Base-by-base conservation (phyloP, 2,113 vertebrate species). In the Dascyllus trimaculatus region DNA sequence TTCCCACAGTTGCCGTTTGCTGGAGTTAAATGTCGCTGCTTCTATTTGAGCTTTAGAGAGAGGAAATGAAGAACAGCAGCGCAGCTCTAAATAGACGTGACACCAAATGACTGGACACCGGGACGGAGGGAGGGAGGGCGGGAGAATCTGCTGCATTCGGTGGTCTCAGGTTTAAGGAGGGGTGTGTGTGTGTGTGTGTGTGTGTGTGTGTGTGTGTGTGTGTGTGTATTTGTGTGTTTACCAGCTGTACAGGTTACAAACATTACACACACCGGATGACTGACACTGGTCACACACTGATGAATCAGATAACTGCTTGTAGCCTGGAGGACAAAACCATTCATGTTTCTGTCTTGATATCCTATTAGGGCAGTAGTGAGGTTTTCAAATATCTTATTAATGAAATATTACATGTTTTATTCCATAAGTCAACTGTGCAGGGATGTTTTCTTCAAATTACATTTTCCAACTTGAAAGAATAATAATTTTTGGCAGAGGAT, bases 61-160 rank as follows among this genome's bases (percentile, higher is more conserved):
- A 84, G 84, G 66, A 86, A 89, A 89, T 58, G 73, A 93, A 73
- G 79, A 66, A 74, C 83, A 80, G 84, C 81, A 53, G 72, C 17
- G 58, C 54, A 81, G 83, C 91, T 68, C n/a, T 75, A 91, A 93
- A 91, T 95, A 95, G 91, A 93, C 87, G 71, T 92, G 92, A 90
- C 84, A 85, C 77, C 87, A 24, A 90, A 78, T 76, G 88, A 85
- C 61, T 75, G 84, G 81, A 89, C 82, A 68, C 49, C n/a, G 63
- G 70, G 83, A 53, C 63, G 69, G 75, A 70, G 82, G 81, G 71
- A 54, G 13, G 40, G 38, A 45, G 58, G 26, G 61, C 61, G 46
- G 46, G 70, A 71, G 84, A 68, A 71, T 81, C 75, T 85, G 83
- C 88, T 82, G 88, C 76, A 46, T 72, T 88, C 19, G 63, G 83